These are phyloP conservation scores for Oryzias dopingdopingensis DNA, from an alignment of 2,797 vertebrate genomes.

Conservation along the genomic window DNA sequence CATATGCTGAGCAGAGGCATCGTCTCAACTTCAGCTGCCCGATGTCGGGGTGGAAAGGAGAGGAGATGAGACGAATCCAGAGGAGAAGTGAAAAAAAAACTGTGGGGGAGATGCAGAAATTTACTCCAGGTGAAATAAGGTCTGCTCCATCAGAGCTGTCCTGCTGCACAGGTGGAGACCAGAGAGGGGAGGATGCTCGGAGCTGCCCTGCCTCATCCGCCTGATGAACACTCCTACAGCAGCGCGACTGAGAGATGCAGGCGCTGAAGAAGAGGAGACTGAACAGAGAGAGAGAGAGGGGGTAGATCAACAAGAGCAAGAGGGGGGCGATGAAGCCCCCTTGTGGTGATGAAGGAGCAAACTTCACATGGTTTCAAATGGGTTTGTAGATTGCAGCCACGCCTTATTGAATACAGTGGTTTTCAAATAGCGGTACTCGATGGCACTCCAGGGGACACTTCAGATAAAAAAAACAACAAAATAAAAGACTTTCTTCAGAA, in stretches of 20 bases:
- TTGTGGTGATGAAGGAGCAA: conserved; percentile 44
- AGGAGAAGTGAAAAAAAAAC: not conserved
- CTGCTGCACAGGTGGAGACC: conserved; percentile 59
- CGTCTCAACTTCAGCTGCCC: conserved; percentile 70
- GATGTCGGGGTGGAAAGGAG: conserved; percentile 10
- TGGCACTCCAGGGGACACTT: too few species aligned
- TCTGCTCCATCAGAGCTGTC: conserved; percentile 52
- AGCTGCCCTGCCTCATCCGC: conserved; percentile 37
- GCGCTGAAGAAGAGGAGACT: not conserved
- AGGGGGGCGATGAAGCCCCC: conserved; percentile 54
- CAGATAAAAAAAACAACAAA: too few species aligned
- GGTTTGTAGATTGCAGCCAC: conserved; percentile 7
- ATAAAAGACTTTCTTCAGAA: too few species aligned
- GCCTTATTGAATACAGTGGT: conserved; percentile 9
- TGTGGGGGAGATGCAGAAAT: conserved; percentile 5
- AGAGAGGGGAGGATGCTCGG: conserved; percentile 38
- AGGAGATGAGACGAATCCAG: not conserved
- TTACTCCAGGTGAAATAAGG: conserved; percentile 58
- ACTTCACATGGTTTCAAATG: not conserved
- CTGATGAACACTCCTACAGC: conserved; percentile 55
- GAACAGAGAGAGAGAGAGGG: not conserved
- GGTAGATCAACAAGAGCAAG: not conserved
- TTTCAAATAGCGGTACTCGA: too few species aligned
- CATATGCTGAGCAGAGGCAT: conserved; percentile 63
- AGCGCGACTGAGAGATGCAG: conserved; percentile 13